Evolutionary conservation across 2,888 invertebrate genomes (phyloP), one percentile per base, ranked within the genome.

Genomic region (Lasioglossum vierecki): DNA sequence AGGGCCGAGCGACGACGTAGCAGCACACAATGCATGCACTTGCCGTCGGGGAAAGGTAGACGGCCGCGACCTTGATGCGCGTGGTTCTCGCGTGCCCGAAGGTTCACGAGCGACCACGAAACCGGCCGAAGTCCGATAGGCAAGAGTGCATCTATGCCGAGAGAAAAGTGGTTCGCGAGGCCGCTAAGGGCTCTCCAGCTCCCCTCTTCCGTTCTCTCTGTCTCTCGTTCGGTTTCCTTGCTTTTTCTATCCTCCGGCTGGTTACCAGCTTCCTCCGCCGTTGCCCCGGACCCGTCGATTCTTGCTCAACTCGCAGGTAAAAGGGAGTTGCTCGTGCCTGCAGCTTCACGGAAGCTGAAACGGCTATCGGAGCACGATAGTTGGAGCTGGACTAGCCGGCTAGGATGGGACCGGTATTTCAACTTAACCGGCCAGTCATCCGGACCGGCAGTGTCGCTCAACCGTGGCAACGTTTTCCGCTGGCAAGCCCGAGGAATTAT

Each of bases 51-150:
- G 89, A 92, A 91, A 93, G 93, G 93, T 93, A 88, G 92, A 93
- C 92, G 93, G 92, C 90, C 93, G 91, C 94, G 94, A 93, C 94
- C 94, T 94, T 94, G 94, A 92, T 93, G 92, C 94, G 94, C 94
- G 94, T 94, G 94, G 93, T 93, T 94, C 94, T 94, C 94, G 94
- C 94, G 94, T 94, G 93, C 93, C 93, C 93, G 93, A 91, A 87
- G 73, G 35, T 76, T 73, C 75, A 86, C 93, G 92, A 92, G 63
- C 76, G 26, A 6, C 46, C 70, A 49, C 92, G 92, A 85, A 81
- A 70, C 66, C 35, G 57, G 35, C 88, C 93, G 93, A 90, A 79
- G 81, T 26, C 13, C 35, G 79, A 84, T 81, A 76, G 84, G 70
- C 78, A 73, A 84, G 88, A 76, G 83, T 30, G 76, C 63, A 70